Conservation (phyloP, 2,113 vertebrate species). For the Rousettus leschenaultii region DNA sequence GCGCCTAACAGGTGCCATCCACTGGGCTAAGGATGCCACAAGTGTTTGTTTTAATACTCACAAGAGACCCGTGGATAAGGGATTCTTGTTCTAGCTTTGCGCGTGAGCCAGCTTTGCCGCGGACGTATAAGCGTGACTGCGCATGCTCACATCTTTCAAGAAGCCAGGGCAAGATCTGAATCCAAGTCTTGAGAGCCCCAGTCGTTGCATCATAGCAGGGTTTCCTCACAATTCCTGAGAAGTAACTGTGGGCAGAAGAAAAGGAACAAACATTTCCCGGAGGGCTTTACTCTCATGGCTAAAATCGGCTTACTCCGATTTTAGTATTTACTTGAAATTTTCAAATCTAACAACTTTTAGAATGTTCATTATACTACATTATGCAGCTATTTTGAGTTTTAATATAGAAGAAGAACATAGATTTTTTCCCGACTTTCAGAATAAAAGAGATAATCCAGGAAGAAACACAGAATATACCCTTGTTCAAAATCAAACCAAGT, state of each 20-base stretch:
- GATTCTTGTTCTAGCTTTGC: background rate
- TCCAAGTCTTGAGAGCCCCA: background rate
- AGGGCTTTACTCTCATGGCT: background rate
- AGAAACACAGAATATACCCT: background rate
- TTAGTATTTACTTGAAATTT: background rate
- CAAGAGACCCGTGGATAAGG: no score
- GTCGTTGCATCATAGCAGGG: background rate
- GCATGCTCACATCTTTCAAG: background rate
- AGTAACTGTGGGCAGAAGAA: background rate
- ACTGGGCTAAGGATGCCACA: background rate
- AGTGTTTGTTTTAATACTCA: background rate
- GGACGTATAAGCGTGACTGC: fast-evolving
- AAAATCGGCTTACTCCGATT: background rate
- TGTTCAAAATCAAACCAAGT: background rate
- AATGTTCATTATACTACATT: no score
- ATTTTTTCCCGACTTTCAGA: background rate
- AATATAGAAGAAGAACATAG: background rate
- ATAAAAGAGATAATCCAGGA: background rate
- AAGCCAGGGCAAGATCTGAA: background rate
- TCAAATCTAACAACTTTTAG: background rate
- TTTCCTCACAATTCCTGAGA: background rate
- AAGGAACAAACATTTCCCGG: background rate
- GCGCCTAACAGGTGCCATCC: fast-evolving
- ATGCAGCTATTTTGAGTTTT: background rate
- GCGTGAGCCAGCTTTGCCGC: fast-evolving